These are phyloP conservation scores for Drosophila kikkawai DNA, from an alignment of 1,140 invertebrate species.

Conservation along the genomic window DNA sequence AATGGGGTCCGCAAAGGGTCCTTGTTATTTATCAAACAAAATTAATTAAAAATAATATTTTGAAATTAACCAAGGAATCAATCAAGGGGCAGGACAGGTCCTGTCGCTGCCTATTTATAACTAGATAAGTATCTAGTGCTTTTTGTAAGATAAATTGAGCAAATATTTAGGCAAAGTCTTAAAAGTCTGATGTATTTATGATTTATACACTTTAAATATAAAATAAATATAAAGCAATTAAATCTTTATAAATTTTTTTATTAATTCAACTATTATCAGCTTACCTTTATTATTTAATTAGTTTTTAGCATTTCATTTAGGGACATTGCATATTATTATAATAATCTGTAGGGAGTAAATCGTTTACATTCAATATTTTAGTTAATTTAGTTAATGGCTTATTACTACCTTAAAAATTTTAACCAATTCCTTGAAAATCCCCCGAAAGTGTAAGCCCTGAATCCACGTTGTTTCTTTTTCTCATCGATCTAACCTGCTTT, in stretches of 20 bases:
- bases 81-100: background rate
- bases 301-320: no score
- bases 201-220: background rate
- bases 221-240: background rate
- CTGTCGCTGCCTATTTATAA: background rate
- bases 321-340: no score
- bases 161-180: background rate
- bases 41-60: conserved; percentile 56
- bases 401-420: background rate
- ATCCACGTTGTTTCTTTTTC: background rate
- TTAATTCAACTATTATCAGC: no score
- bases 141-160: background rate
- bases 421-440: background rate
- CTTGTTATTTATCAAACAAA: conserved; percentile 41
- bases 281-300: no score
- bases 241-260: no score
- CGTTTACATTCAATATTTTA: background rate
- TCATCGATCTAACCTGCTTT: conserved; percentile 17
- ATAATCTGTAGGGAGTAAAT: no score
- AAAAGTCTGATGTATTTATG: background rate
- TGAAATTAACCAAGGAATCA: conserved; percentile 32
- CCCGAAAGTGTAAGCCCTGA: background rate
- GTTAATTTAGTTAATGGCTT: background rate
- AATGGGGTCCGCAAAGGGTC: conserved; percentile 15
- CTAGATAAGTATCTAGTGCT: conserved; percentile 7